phyloP scores from a whole-genome alignment of 2,888 invertebrate genomes.

The Sceliomorpha sp. region DNA sequence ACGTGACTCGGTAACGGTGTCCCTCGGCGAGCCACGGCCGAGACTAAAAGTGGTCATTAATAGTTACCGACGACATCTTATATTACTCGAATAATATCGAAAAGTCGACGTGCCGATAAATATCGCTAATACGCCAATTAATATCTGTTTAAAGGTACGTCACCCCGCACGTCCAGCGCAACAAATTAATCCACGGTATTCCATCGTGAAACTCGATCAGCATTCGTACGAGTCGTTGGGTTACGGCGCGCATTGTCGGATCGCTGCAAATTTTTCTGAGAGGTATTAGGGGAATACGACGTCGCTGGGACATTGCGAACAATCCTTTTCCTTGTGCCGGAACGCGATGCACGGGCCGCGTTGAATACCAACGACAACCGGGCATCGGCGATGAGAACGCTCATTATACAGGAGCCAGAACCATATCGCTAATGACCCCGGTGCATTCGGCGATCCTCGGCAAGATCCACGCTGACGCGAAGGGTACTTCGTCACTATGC shows the following conservation, averaged over 20 bases:
- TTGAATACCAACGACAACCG: background rate
- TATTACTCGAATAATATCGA: constrained; percentile 11
- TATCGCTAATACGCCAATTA: constrained; percentile 7
- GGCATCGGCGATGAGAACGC: constrained; percentile 48
- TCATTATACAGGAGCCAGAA: constrained; percentile 72
- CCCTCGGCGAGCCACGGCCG: constrained; percentile 29
- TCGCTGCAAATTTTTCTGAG: no score
- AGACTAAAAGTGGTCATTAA: constrained; percentile 40
- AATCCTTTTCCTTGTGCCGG: no score
- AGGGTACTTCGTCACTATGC: constrained; percentile 61
- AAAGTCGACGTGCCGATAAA: constrained; percentile 6
- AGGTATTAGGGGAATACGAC: no score
- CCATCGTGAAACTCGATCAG: no score
- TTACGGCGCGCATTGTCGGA: no score
- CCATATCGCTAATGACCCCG: constrained; percentile 61
- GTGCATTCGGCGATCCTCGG: constrained; percentile 59
- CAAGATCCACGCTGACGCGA: constrained; percentile 59
- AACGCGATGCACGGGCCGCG: constrained; percentile 2
- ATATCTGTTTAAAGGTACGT: no score
- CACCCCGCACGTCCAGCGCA: no score
- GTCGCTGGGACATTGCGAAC: no score
- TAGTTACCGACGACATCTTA: constrained; percentile 23
- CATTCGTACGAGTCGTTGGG: no score
- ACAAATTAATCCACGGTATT: no score
- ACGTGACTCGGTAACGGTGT: constrained; percentile 40